Conservation (phyloP, 2,888 invertebrate species). For the Xestobium rufovillosum region DNA sequence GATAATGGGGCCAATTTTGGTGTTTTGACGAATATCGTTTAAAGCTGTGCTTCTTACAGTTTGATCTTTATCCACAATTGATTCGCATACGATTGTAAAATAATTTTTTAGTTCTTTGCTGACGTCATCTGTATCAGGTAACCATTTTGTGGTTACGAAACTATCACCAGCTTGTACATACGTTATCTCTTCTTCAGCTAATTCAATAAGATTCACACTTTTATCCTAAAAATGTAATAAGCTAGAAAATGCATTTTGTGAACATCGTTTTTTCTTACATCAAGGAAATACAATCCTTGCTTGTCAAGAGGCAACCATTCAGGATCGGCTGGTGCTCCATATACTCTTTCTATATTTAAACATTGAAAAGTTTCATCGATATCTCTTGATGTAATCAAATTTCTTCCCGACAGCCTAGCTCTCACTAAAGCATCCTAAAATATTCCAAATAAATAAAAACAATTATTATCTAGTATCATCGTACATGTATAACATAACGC, state of each 20-base stretch:
- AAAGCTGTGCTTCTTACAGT: constrained; percentile 49
- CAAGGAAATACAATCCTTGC: constrained; percentile 33
- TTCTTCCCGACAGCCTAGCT: constrained; percentile 35
- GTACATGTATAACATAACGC: constrained; percentile 38
- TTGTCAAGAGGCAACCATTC: constrained; percentile 36
- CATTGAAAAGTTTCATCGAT: constrained; percentile 36
- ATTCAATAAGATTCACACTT: constrained; percentile 31
- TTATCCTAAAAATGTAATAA: constrained; percentile 28
- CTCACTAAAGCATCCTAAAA: constrained; percentile 37
- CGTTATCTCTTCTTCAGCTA: constrained; percentile 31
- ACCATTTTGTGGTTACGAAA: constrained; percentile 33
- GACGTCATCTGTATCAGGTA: constrained; percentile 30
- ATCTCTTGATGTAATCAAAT: constrained; percentile 34
- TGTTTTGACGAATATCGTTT: constrained; percentile 51
- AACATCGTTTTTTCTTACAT: no score
- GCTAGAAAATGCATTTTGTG: not conserved
- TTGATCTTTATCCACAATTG: constrained; percentile 48
- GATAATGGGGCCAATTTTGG: constrained; percentile 52
- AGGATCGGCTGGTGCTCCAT: constrained; percentile 35
- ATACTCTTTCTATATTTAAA: constrained; percentile 35
- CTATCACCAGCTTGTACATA: constrained; percentile 33
- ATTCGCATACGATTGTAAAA: constrained; percentile 38
- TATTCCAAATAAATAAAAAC: constrained; percentile 4
- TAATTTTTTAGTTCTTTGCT: constrained; percentile 32
- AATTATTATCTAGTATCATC: constrained; percentile 12